Conservation (phyloP, 2,113 vertebrate species). For the Paracanthobrama guichenoti region DNA sequence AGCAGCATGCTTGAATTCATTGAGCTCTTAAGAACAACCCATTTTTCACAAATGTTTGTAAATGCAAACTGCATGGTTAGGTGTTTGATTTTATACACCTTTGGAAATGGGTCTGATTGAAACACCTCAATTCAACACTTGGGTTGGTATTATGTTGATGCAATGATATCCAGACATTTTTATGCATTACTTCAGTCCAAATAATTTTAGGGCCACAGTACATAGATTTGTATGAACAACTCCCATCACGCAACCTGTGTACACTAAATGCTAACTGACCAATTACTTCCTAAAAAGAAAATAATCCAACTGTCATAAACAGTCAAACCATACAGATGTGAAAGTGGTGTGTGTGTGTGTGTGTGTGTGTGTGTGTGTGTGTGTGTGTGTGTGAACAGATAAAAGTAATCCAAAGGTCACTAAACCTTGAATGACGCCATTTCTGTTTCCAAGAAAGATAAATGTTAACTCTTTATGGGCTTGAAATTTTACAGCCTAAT, state of each 20-base stretch:
- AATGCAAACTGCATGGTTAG: too few species aligned
- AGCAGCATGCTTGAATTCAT: too few species aligned
- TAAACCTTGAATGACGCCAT: not conserved
- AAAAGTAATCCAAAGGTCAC: slow-evolving; percentile 15
- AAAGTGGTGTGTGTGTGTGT: not conserved
- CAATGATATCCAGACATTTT: too few species aligned
- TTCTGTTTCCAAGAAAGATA: not conserved
- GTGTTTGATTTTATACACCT: too few species aligned
- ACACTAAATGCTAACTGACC: not conserved
- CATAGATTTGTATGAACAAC: too few species aligned
- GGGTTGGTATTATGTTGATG: too few species aligned
- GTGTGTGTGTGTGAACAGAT: not conserved
- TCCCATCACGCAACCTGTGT: too few species aligned
- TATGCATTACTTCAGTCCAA: not conserved
- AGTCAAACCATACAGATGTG: not conserved
- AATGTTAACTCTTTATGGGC: not conserved
- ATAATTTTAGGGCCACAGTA: not conserved
- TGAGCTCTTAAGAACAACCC: too few species aligned
- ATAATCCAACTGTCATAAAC: slow-evolving; percentile 15
- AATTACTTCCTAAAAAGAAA: slow-evolving; percentile 20
- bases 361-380: not conserved
- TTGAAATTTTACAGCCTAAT: not conserved
- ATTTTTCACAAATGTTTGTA: too few species aligned
- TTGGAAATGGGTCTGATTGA: too few species aligned
- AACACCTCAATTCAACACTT: too few species aligned